Evolutionary conservation across 2,888 invertebrate genomes (phyloP), one percentile per base, ranked within the genome.

Genomic region (Euzetes globulus): DNA sequence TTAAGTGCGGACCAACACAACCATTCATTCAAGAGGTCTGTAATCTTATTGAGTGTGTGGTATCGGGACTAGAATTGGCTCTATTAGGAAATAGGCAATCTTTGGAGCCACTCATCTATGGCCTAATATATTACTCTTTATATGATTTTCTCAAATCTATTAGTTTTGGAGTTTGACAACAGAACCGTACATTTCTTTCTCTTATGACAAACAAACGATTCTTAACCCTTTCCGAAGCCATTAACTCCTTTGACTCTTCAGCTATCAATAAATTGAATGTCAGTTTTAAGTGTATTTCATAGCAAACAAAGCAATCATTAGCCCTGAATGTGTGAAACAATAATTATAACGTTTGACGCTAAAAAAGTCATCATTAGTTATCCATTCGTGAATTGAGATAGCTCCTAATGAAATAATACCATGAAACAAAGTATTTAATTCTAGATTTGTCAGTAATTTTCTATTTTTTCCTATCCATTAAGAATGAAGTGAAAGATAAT

Each of bases 321-420:
- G 60, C 17, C 5, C 17, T 7, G 15, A 68, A 68, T 22, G 68
- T 41, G 68, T 68, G 41, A 68, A 68, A 68, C 22, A 19, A 37
- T 68, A 68, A 68, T 68, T 68, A 68, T 68, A 60, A 60, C 27
- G 37, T 41, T 45, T 68, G 41, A n/a, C n/a, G n/a, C 22, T 2
- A 19, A 22, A 45, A 68, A 22, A 15, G 11, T 45, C 11, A 13
- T 68, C 68, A 68, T 68, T 68, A 68, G 41, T 68, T 41, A 68
- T 68, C n/a, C 37, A 41, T 45, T 68, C 41, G 41, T 68, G 41
- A 19, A 22, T 41, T 41, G 68, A 17, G 19, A 22, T 37, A 41
- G 19, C 45, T 33, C 2, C 19, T 68, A 45, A 45, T 41, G 60
- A 68, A 68, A 41, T 68, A 68, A 45, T 11, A 37, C 63, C 63